These are phyloP conservation scores for Hemichromis elongatus DNA, from an alignment of 2,113 vertebrate species.

Conservation along the genomic window DNA sequence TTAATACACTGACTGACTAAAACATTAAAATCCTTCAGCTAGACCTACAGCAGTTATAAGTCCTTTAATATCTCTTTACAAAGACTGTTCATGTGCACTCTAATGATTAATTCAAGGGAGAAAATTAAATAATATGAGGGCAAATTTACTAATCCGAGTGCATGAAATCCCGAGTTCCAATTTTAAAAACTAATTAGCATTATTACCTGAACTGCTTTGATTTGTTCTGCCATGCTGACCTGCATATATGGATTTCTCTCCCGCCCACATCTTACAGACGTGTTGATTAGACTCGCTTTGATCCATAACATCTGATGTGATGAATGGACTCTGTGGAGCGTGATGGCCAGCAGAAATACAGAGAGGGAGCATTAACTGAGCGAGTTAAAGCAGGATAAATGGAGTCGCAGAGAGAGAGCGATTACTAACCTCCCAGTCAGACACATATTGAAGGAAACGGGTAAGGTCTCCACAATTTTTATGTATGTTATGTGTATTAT, in stretches of 20 bases:
- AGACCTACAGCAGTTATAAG: background rate
- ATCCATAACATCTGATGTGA: conserved; percentile 19
- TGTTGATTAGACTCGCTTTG: background rate
- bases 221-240: background rate
- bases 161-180: background rate
- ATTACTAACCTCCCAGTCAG: background rate
- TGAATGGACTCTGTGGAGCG: background rate
- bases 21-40: background rate
- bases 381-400: background rate
- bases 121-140: background rate
- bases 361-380: background rate
- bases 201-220: background rate
- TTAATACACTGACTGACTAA: background rate
- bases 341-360: conserved; percentile 13
- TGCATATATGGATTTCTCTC: background rate
- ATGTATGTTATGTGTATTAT: background rate
- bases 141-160: background rate
- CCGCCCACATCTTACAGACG: background rate
- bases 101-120: background rate
- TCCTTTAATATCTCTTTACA: background rate
- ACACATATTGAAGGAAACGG: background rate
- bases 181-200: background rate
- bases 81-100: background rate
- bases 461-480: background rate
- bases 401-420: background rate